phyloP scores from a whole-genome alignment of 2,113 vertebrate species.

The Lepus europaeus region DNA sequence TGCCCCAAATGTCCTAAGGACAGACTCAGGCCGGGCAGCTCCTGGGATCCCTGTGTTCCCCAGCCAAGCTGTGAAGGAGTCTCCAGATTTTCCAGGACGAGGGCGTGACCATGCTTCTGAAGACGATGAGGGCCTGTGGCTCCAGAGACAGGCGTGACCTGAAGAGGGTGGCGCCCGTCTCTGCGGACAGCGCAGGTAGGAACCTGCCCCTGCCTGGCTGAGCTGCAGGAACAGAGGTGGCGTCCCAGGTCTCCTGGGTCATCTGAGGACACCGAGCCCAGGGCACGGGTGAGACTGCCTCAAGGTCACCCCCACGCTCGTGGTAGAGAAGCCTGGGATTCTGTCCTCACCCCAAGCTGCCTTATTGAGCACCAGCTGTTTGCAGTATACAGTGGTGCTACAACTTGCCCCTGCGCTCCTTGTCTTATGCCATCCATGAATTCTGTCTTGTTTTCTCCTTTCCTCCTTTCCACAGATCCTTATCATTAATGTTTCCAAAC shows the following conservation, averaged over 20 bases:
- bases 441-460: not conserved
- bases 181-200: not conserved
- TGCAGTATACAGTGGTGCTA: not conserved
- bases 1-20: not conserved
- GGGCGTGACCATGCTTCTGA: not conserved
- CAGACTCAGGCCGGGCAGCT: not conserved
- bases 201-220: constrained; percentile 24
- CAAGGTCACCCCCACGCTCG: not conserved
- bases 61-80: not conserved
- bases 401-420: not conserved
- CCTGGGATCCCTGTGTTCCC: not conserved
- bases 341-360: not conserved
- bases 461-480: not conserved
- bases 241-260: not conserved
- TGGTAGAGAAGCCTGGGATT: not conserved
- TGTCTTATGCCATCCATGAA: not conserved
- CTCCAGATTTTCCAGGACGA: constrained; percentile 51
- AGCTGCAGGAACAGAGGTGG: not conserved
- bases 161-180: constrained; percentile 4
- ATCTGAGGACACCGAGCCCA: not conserved
- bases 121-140: constrained; percentile 55
- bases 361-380: not conserved
- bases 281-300: not conserved
- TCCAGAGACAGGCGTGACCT: constrained; percentile 52
- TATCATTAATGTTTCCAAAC: not conserved